These are phyloP conservation scores for Brachionus rotundiformis DNA, from an alignment of 1,140 invertebrate genomes.

Conservation along the genomic window DNA sequence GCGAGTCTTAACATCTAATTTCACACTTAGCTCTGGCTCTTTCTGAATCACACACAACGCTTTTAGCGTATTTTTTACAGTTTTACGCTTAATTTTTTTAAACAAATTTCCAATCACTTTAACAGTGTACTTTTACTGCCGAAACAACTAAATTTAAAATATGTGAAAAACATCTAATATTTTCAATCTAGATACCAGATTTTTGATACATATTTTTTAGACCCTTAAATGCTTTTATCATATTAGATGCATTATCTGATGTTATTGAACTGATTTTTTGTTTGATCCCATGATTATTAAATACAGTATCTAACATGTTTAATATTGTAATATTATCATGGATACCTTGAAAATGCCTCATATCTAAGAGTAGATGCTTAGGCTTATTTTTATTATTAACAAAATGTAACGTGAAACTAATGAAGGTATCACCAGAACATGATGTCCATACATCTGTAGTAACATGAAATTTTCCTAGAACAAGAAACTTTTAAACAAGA, in stretches of 20 bases:
- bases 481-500: not conserved
- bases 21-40: not conserved
- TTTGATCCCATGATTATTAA: not conserved
- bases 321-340: too few species aligned
- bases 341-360: too few species aligned
- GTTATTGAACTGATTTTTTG: not conserved
- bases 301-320: not conserved
- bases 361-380: too few species aligned
- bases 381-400: too few species aligned
- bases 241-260: too few species aligned
- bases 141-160: not conserved
- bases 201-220: not conserved
- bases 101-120: not conserved
- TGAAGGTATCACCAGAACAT: not conserved
- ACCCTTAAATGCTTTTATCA: not conserved
- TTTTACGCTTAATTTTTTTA: not conserved
- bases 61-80: not conserved
- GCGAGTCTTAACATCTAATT: not conserved
- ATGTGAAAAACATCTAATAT: not conserved
- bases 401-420: not conserved
- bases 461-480: not conserved
- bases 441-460: not conserved
- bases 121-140: too few species aligned
- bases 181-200: not conserved
- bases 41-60: not conserved